These are phyloP conservation scores for Ophiodon elongatus DNA, from an alignment of 2,113 vertebrate genomes.

Conservation along the genomic window DNA sequence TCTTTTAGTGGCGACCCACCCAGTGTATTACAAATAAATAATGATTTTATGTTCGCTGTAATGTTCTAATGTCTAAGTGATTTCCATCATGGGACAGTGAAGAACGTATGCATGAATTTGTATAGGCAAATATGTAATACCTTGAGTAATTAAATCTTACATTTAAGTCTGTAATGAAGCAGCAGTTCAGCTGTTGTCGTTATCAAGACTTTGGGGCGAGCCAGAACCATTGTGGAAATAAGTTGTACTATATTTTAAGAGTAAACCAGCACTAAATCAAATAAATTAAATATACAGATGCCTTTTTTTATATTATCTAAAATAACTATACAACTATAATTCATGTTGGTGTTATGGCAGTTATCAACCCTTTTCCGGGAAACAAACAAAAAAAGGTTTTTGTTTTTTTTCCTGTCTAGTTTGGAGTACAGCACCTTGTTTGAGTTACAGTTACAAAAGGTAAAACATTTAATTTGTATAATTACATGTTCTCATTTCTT, in stretches of 20 bases:
- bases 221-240: not conserved
- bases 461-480: not conserved
- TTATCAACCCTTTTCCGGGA: not conserved
- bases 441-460: too few species aligned
- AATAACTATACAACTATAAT: not conserved
- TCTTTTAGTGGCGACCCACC: not conserved
- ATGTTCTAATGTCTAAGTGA: not conserved
- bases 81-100: not conserved
- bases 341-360: not conserved
- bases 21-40: not conserved
- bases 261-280: not conserved
- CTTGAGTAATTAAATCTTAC: not conserved
- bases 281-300: not conserved
- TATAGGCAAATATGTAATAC: not conserved
- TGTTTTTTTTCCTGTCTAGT: too few species aligned
- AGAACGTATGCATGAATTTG: not conserved
- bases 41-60: not conserved
- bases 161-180: not conserved
- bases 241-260: not conserved
- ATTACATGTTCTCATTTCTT: not conserved
- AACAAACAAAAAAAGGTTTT: not conserved
- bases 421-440: too few species aligned
- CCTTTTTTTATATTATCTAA: not conserved
- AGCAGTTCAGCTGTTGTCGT: not conserved
- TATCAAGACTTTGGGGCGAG: not conserved